Percentiles rank a stretch among this genome's conserved stretches.
These are phyloP conservation scores for Ascidia mentula DNA, from an alignment of 23 tunicate species.

Conservation along the genomic window DNA sequence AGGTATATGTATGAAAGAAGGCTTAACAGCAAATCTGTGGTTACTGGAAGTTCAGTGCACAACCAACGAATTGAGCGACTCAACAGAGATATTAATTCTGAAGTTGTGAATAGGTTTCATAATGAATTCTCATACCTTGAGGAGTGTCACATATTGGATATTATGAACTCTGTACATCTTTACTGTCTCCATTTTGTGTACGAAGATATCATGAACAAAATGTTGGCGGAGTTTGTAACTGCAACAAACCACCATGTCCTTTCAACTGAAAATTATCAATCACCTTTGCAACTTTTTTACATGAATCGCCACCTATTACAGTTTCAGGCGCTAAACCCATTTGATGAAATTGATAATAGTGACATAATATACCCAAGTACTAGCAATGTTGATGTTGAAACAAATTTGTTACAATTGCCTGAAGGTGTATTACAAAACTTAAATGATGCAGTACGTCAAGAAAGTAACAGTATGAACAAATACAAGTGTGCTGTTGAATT, in stretches of 20 bases:
- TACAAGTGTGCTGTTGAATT: too few relatives aligned
- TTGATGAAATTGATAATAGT: not conserved
- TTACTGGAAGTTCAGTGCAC: conserved; percentile 14
- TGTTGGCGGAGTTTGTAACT: not conserved
- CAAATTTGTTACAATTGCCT: too few relatives aligned
- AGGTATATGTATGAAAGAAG: not conserved
- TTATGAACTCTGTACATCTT: not conserved
- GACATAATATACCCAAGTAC: not conserved
- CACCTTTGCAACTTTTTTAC: not conserved
- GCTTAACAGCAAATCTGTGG: not conserved
- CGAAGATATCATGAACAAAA: not conserved
- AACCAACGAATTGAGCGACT: conserved; percentile 17
- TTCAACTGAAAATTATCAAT: not conserved
- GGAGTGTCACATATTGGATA: not conserved
- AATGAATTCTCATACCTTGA: not conserved
- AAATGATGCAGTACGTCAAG: too few relatives aligned
- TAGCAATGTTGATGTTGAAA: not conserved
- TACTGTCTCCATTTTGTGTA: conserved; percentile 7
- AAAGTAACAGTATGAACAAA: too few relatives aligned
- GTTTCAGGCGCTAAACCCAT: not conserved
- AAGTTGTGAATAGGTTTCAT: not conserved
- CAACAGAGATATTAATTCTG: conserved; percentile 6
- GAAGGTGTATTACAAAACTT: too few relatives aligned
- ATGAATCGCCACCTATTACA: not conserved
- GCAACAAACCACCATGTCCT: conserved; percentile 1